Evolutionary conservation across 2,888 invertebrate genomes (phyloP).

Genomic region (Cerastis rubricosa): DNA sequence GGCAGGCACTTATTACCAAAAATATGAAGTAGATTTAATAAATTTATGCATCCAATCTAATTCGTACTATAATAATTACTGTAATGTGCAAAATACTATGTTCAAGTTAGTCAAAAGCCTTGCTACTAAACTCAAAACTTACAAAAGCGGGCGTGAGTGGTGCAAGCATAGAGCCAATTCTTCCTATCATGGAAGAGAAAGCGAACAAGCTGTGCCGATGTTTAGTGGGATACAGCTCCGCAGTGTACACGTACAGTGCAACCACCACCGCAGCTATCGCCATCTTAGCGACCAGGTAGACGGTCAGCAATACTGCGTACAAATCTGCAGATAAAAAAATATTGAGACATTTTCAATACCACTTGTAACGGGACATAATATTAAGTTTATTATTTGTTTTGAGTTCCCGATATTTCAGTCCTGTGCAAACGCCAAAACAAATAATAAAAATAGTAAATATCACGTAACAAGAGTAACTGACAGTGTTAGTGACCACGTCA

Average conservation of each 20-base stretch:
- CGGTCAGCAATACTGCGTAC: conserved; percentile 78
- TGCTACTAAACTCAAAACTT: conserved; percentile 62
- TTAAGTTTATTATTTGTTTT: too few relatives aligned
- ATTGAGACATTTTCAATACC: neutral
- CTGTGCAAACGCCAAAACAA: too few relatives aligned
- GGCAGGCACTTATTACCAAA: too few relatives aligned
- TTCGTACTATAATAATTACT: neutral
- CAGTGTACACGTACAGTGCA: conserved; percentile 90
- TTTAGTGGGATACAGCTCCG: conserved; percentile 91
- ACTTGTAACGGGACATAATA: too few relatives aligned
- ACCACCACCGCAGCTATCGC: conserved; percentile 91
- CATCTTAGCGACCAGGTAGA: conserved; percentile 91
- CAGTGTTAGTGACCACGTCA: too few relatives aligned
- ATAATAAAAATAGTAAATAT: too few relatives aligned
- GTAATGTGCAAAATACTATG: neutral
- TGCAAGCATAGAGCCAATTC: conserved; percentile 91
- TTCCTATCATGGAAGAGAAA: conserved; percentile 91
- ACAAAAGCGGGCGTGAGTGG: conserved; percentile 92
- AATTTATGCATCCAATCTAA: neutral
- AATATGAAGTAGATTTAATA: neutral
- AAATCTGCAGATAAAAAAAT: conserved; percentile 54
- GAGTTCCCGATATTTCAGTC: too few relatives aligned
- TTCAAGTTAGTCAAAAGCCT: neutral
- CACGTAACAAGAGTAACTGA: too few relatives aligned
- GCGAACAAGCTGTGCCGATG: conserved; percentile 91